Evolutionary conservation across 2,888 invertebrate genomes (phyloP).

Genomic region (Trachelus stipa): DNA sequence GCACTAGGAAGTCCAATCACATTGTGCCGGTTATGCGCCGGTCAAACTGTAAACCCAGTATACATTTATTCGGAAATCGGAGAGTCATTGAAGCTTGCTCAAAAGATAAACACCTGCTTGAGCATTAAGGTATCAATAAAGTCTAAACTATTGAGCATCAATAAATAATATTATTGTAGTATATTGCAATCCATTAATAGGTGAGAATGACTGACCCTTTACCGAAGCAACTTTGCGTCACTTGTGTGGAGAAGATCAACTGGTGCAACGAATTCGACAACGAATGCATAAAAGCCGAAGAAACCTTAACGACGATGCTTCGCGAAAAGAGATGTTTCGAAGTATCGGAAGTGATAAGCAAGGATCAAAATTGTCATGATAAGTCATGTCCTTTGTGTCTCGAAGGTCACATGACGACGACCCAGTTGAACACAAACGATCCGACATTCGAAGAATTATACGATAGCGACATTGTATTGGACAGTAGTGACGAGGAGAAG

Average conservation of each 20-base stretch:
- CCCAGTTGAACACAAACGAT: constrained; percentile 21
- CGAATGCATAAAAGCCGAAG: constrained; percentile 49
- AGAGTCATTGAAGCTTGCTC: constrained; percentile 46
- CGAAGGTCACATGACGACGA: constrained; percentile 42
- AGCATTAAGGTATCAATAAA: constrained; percentile 45
- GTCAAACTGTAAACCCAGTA: constrained; percentile 43
- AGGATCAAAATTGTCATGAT: constrained; percentile 20
- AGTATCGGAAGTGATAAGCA: neutral
- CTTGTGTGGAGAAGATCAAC: constrained; percentile 48
- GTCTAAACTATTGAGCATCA: neutral
- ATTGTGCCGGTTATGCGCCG: constrained; percentile 51
- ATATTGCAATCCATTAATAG: constrained; percentile 23
- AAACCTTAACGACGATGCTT: constrained; percentile 41
- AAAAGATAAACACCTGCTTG: constrained; percentile 51
- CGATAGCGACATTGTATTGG: constrained; percentile 47
- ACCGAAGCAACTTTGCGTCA: constrained; percentile 49
- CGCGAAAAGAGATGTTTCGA: constrained; percentile 33
- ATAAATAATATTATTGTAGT: neutral
- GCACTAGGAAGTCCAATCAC: constrained; percentile 15
- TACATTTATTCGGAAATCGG: constrained; percentile 53
- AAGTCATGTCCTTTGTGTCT: constrained; percentile 47
- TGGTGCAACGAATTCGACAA: constrained; percentile 50
- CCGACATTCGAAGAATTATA: constrained; percentile 31
- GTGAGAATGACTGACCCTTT: constrained; percentile 50
- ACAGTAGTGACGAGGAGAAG: constrained; percentile 52